Evolutionary conservation across 2,888 invertebrate genomes (phyloP).

Genomic region (Hydropsyche betteni): DNA sequence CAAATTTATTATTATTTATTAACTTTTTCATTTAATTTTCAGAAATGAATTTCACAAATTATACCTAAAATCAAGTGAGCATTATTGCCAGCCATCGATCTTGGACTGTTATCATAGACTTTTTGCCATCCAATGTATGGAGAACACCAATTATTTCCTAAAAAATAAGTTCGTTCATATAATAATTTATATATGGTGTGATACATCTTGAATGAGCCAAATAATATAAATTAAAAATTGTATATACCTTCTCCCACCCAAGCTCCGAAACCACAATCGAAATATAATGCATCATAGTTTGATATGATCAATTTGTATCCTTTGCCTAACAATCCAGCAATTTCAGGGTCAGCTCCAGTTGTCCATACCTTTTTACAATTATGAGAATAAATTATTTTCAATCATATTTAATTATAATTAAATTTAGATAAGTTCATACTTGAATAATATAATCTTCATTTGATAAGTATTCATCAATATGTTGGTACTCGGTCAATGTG

Average conservation of each 20-base stretch:
- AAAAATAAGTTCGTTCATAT: slow-evolving; percentile 33
- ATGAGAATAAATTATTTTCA: background rate
- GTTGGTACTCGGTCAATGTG: slow-evolving; percentile 73
- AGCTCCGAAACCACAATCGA: slow-evolving; percentile 85
- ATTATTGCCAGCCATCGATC: slow-evolving; percentile 64
- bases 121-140: slow-evolving; percentile 92
- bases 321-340: slow-evolving; percentile 73
- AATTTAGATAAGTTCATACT: slow-evolving; percentile 55
- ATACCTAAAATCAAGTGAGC: slow-evolving; percentile 66
- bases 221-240: background rate
- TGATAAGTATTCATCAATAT: slow-evolving; percentile 72
- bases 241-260: slow-evolving; percentile 75
- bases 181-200: background rate
- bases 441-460: slow-evolving; percentile 83
- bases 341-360: slow-evolving; percentile 70
- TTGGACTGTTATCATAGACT: slow-evolving; percentile 81
- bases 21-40: slow-evolving; percentile 19
- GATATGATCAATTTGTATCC: slow-evolving; percentile 83
- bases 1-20: slow-evolving; percentile 51
- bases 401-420: slow-evolving; percentile 5
- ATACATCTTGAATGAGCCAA: background rate
- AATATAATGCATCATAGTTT: slow-evolving; percentile 86
- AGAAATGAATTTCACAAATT: background rate
- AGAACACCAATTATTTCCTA: slow-evolving; percentile 88
- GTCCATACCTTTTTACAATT: slow-evolving; percentile 73